Percentiles rank a stretch among this genome's conserved stretches.
Conservation (phyloP, 2,113 vertebrate genomes). For the Grammomys surdaster region DNA sequence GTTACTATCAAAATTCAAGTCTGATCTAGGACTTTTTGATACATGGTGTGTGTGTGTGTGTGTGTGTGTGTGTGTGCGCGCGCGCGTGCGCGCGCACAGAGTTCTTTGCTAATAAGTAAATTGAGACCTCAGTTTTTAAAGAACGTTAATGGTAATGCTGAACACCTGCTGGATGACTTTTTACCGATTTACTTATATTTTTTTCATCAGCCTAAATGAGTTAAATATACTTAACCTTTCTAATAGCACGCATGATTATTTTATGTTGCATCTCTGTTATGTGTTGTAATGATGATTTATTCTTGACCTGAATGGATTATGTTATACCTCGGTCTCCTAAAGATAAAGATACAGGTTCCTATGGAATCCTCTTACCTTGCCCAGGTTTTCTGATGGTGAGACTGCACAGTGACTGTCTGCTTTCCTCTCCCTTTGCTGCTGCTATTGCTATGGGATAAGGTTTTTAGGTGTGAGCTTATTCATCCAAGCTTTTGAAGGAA, state of each 20-base stretch:
- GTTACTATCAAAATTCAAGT: background rate
- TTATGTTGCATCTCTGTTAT: background rate
- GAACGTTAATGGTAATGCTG: background rate
- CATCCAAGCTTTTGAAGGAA: conserved; percentile 35
- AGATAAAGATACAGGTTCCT: background rate
- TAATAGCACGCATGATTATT: background rate
- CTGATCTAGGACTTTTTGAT: background rate
- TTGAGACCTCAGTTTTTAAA: background rate
- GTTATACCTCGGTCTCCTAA: background rate
- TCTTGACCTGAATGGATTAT: background rate
- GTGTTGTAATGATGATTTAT: background rate
- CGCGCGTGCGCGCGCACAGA: too few species aligned
- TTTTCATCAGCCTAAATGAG: background rate
- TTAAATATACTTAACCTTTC: background rate
- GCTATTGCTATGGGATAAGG: background rate
- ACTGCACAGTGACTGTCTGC: background rate
- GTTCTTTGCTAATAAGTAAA: background rate
- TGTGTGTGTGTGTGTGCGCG: background rate
- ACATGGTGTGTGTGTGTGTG: background rate
- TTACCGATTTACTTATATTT: background rate
- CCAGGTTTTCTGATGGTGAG: background rate
- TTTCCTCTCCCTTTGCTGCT: background rate
- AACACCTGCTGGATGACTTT: background rate
- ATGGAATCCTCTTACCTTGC: too few species aligned
- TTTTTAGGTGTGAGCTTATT: conserved; percentile 17